These are phyloP conservation scores for Pseudoatta argentina DNA, from an alignment of 1,140 invertebrate genomes.

Conservation along the genomic window DNA sequence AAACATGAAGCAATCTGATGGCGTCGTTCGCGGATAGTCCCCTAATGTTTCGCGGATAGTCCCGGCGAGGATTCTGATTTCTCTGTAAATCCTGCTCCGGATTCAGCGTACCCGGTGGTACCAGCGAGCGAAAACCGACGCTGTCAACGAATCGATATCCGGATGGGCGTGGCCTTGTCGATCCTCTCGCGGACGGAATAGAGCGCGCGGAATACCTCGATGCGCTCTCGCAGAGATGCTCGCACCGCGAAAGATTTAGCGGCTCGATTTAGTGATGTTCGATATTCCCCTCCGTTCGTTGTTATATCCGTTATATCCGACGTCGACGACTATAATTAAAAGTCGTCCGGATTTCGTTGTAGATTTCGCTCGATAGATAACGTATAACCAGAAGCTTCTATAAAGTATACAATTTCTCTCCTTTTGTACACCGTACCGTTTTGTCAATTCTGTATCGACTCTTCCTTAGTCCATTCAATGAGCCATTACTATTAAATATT, in stretches of 20 bases:
- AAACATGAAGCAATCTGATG: constrained; percentile 44
- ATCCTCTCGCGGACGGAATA: constrained; percentile 72
- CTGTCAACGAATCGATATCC: constrained; percentile 79
- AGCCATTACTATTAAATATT: background rate
- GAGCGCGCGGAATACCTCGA: constrained; percentile 59
- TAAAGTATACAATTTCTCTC: background rate
- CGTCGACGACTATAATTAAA: constrained; percentile 46
- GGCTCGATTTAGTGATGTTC: constrained; percentile 31
- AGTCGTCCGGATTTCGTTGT: constrained; percentile 16
- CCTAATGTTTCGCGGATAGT: constrained; percentile 50
- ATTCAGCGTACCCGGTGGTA: constrained; percentile 58
- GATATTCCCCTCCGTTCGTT: background rate
- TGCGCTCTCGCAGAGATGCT: constrained; percentile 55
- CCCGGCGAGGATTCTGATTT: constrained; percentile 61
- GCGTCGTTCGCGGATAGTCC: constrained; percentile 43
- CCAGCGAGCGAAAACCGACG: constrained; percentile 72
- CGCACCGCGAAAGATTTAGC: constrained; percentile 58
- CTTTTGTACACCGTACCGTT: background rate
- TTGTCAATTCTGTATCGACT: background rate
- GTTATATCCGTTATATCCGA: background rate
- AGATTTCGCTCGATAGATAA: constrained; percentile 26
- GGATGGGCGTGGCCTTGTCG: constrained; percentile 77
- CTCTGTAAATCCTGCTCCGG: constrained; percentile 50
- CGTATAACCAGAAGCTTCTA: background rate
- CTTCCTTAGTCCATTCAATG: background rate